Base-by-base conservation (phyloP, 1,140 invertebrate species). In the Potamilus streckersoni region DNA sequence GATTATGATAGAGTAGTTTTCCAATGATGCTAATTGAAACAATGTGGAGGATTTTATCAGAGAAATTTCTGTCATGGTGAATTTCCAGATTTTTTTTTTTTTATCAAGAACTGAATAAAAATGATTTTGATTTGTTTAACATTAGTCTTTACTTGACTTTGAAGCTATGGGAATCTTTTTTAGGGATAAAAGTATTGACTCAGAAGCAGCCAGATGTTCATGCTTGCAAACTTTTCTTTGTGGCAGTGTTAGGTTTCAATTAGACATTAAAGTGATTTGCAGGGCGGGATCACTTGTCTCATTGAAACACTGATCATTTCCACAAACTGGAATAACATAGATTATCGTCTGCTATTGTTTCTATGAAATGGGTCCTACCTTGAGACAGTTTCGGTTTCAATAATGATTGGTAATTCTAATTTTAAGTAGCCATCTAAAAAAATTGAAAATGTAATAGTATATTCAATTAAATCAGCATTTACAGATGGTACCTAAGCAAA, bases 151-250 rank as follows among this genome's bases (percentile, higher is more conserved):
- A 16, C 64, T 8, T 55, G n/a, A n/a, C n/a, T n/a, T n/a, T n/a
- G 1, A 63, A 72, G 20, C n/a, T 72, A 57, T 72, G 70, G 60
- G 59, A 27, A 14, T 15, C 12, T 19, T 63, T 63, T n/a, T 71
- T n/a, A 23, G n/a, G 20, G 38, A 56, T 31, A 64, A 56, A 64
- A 17, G 23, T 1, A 64, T 72, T 19, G 64, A 72, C 38, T 31
- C 38, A 2, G 71, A 63, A 5, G 65, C 64, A 56, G 61, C 71
- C 15, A 64, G 63, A 55, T 23, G 38, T 57, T 16, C 17, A 13
- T 73, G 65, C 12, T 65, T 73, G 57, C 71, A 73, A 56, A 14
- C 27, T n/a, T 73, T 62, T 64, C 38, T 73, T n/a, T 19, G 71
- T 6, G 71, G 49, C 23, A 49, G 38, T 55, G 27, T 63, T 64